Evolutionary conservation across 2,113 vertebrate species (phyloP).

Genomic region (Anguilla rostrata): DNA sequence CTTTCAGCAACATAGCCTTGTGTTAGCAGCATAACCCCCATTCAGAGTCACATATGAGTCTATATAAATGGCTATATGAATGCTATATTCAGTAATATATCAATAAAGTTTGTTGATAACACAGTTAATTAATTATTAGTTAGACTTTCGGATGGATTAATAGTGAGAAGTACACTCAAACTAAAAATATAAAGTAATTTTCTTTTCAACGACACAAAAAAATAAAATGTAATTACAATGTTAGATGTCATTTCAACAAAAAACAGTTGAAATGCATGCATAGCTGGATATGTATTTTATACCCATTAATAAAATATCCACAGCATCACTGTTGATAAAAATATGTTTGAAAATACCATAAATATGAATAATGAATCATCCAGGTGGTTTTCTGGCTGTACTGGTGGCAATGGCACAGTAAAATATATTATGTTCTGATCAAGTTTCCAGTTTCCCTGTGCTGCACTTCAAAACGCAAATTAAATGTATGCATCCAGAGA

Average conservation of each 20-base stretch:
- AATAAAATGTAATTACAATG: constrained; percentile 52
- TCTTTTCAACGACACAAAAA: constrained; percentile 43
- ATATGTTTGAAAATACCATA: constrained; percentile 45
- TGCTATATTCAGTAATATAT: neutral
- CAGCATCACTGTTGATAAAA: constrained; percentile 54
- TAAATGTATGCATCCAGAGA: constrained; percentile 48
- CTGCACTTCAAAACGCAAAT: constrained; percentile 54
- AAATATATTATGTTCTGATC: constrained; percentile 40
- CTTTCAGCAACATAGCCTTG: too few relatives aligned
- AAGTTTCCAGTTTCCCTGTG: neutral
- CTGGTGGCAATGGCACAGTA: constrained; percentile 51
- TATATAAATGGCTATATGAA: too few relatives aligned
- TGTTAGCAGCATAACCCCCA: too few relatives aligned
- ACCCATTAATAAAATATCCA: constrained; percentile 63
- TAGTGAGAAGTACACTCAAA: constrained; percentile 23
- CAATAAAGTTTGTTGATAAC: neutral
- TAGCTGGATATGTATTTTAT: constrained; percentile 59
- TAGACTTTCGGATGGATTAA: neutral
- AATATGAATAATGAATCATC: constrained; percentile 52
- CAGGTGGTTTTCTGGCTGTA: constrained; percentile 62
- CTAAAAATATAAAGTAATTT: constrained; percentile 13
- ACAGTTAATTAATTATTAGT: too few relatives aligned
- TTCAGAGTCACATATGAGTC: too few relatives aligned
- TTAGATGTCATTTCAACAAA: neutral
- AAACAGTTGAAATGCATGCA: too few relatives aligned